Percentiles rank a stretch among this genome's conserved stretches.
Conservation (phyloP, 2,888 invertebrate species). For the Mesorhabditis spiculigera region DNA sequence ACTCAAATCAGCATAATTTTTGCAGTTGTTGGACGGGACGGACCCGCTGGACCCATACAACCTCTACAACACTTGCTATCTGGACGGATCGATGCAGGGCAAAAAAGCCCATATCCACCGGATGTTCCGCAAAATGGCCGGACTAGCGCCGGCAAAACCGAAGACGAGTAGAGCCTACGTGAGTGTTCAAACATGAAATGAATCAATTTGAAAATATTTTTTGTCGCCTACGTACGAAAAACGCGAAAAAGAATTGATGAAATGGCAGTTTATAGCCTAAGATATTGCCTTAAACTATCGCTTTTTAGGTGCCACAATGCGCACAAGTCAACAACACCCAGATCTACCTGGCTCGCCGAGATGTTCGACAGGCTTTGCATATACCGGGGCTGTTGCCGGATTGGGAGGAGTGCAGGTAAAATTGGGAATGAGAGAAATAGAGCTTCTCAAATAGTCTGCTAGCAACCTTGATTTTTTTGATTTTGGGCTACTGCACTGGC, state of each 20-base stretch:
- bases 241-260: no score
- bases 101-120: constrained; percentile 22
- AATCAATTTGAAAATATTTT: no score
- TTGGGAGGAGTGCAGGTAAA: constrained; percentile 39
- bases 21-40: constrained; percentile 28
- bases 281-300: background rate
- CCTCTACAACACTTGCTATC: constrained; percentile 35
- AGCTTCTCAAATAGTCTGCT: no score
- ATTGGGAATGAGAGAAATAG: no score
- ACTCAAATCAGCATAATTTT: no score
- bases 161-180: background rate
- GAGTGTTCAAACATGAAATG: no score
- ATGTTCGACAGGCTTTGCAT: constrained; percentile 37
- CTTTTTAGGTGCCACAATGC: constrained; percentile 28
- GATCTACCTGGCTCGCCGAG: constrained; percentile 31
- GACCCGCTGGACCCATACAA: constrained; percentile 41
- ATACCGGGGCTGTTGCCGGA: constrained; percentile 29
- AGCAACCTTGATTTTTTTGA: no score
- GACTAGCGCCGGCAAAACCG: constrained; percentile 18
- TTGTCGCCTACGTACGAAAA: no score
- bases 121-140: constrained; percentile 16
- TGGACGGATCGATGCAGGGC: constrained; percentile 14
- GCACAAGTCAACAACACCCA: constrained; percentile 34
- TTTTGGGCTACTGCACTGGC: no score
- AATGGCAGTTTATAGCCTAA: no score